These are phyloP conservation scores for Troilus luridus DNA, from an alignment of 2,888 invertebrate species.

Conservation along the genomic window DNA sequence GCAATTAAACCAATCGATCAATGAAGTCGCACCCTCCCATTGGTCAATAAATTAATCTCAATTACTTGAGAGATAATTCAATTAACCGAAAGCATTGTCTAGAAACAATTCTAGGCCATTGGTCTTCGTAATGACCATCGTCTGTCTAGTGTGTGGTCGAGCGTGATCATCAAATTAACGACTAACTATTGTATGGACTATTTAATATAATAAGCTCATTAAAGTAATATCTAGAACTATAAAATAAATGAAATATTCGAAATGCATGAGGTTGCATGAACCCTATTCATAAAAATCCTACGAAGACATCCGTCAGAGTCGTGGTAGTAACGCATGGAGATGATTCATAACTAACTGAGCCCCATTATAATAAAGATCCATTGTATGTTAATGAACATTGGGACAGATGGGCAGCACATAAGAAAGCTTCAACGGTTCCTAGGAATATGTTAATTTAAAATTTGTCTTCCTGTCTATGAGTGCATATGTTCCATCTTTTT, in stretches of 20 bases:
- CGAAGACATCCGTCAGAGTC: background rate
- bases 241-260: background rate
- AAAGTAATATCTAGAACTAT: background rate
- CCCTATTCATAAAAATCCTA: background rate
- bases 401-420: background rate
- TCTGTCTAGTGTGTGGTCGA: background rate
- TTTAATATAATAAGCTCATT: background rate
- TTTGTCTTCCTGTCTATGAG: background rate
- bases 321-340: background rate
- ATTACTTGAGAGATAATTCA: background rate
- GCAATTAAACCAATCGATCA: background rate
- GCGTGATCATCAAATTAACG: background rate
- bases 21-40: background rate
- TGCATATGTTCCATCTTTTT: background rate
- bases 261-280: background rate
- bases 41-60: background rate
- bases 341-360: background rate
- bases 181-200: background rate
- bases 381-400: background rate
- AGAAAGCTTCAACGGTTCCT: background rate
- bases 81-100: background rate
- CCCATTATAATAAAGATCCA: conserved; percentile 26
- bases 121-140: background rate
- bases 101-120: background rate
- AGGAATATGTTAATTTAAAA: background rate